Base-by-base conservation (phyloP, 2,888 invertebrate genomes). In the Drepanosiphum platanoidis region DNA sequence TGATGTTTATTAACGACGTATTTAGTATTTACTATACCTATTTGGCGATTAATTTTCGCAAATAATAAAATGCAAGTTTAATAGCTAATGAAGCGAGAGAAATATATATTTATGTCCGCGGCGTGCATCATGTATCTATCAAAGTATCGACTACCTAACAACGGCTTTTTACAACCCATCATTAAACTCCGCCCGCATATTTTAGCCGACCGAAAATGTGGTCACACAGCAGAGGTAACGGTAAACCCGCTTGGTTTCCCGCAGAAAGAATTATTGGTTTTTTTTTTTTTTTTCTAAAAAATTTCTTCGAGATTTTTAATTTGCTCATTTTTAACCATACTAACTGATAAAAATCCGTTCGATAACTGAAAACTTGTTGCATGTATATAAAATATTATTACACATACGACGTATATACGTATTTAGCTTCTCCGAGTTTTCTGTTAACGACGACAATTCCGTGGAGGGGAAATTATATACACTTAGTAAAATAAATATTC, bases 331-430 rank as follows among this genome's bases (percentile, higher is more conserved):
- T n/a, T n/a, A n/a, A n/a, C n/a, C n/a, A n/a, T n/a, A n/a, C n/a
- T 42, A 15, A 66, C 52, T 36, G 52, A 68, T 80, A 80, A 70
- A 66, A 80, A 70, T 70, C 34, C 11, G n/a, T 68, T 36, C 68
- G 34, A 18, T 68, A 52, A 79, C 32, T 46, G 8, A 46, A 79
- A 79, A 68, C 46, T 68, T 68, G 15, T 66, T n/a, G 32, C 22
- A 39, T 34, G 7, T 13, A 13, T 8, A 52, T 2, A n/a, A n/a
- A n/a, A n/a, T n/a, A n/a, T n/a, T n/a, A n/a, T n/a, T n/a, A n/a
- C 5, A 42, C 42, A 11, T 42, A 42, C 11, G 8, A 42, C 42
- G 7, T n/a, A 5, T 58, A 58, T 18, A n/a, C 2, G 22, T 74
- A 74, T 39, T 1, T 52, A 13, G 1, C 30, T 18, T n/a, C 9